Base-by-base conservation (phyloP, 2,797 vertebrate genomes). In the Lacerta agilis region DNA sequence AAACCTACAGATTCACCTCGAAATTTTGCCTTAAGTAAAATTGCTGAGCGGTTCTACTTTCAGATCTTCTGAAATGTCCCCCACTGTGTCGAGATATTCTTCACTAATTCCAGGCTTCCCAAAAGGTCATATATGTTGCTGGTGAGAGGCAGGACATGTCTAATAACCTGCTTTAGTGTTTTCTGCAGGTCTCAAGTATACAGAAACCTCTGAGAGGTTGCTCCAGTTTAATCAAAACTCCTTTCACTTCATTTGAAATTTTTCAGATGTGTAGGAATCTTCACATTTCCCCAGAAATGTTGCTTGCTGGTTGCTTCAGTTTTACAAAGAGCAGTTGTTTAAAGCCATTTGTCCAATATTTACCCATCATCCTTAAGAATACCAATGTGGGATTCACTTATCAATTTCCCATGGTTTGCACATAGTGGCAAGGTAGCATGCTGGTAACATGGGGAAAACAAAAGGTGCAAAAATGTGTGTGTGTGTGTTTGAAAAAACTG, bases 401-500 rank as follows among this genome's bases (percentile, higher is more conserved):
- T 13, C 91, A 87, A 0, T 0, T 90, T 92, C 93, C 92, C 89
- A 17, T 0, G 80, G 87, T 69, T 85, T 1, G 69, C 17, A 29
- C 13, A 69, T 0, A 11, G 83, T 4, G 64, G 86, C 86, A 75
- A 71, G 38, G 71, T 86, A 90, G 38, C 90, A 91, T 89, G 94
- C 90, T 85, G 88, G 85, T 87, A 82, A 83, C 61, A 66, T 38
- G 72, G 84, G 86, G 88, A 45, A 82, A 86, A 87, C 73, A 81
- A 90, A 91, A 92, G 0, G 78, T 93, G 92, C 91, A 38, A 23
- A 86, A 4, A 88, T 38, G 29, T 2, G 38, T 76, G 0, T 1
- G 55, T 2, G 3, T 5, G 85, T 73, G 6, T 36, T 1, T 55
- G 20, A 29, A 29, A 72, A 36, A 10, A 23, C 66, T 80, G 58